These are phyloP conservation scores for Stenichneumon culpator DNA, from an alignment of 2,888 invertebrate genomes.

Conservation along the genomic window DNA sequence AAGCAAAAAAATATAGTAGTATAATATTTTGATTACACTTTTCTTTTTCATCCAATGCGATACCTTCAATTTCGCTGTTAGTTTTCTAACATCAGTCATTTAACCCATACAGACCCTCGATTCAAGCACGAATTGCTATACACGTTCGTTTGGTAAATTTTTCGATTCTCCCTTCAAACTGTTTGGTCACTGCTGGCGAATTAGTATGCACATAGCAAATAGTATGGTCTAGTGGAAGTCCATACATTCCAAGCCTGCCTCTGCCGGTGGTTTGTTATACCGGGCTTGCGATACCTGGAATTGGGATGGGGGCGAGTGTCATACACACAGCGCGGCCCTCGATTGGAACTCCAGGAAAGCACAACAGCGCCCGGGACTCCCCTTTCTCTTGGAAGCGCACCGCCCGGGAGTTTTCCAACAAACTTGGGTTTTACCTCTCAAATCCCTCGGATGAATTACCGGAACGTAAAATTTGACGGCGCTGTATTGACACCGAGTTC, in stretches of 20 bases:
- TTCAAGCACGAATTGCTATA: too few species aligned
- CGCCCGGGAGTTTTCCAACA: constrained; percentile 18
- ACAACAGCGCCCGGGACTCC: not conserved
- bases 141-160: not conserved
- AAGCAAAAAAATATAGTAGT: too few species aligned
- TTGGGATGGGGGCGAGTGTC: constrained; percentile 17
- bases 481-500: constrained; percentile 10
- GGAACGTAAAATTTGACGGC: constrained; percentile 41
- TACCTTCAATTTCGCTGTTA: too few species aligned
- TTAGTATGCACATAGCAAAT: not conserved
- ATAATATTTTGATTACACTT: too few species aligned
- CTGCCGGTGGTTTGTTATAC: constrained; percentile 34
- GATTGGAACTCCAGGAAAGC: not conserved
- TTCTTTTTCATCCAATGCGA: too few species aligned
- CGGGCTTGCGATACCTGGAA: constrained; percentile 43
- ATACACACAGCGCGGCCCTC: not conserved
- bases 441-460: constrained; percentile 47
- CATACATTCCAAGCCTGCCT: constrained; percentile 15
- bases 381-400: not conserved
- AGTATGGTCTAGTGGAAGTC: not conserved
- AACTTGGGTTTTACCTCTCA: constrained; percentile 43
- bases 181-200: not conserved
- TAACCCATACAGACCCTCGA: too few species aligned
- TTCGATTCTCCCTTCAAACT: not conserved
- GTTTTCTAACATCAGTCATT: too few species aligned